Evolutionary conservation across 2,797 vertebrate species (phyloP).

Genomic region (Holocentrus rufus): DNA sequence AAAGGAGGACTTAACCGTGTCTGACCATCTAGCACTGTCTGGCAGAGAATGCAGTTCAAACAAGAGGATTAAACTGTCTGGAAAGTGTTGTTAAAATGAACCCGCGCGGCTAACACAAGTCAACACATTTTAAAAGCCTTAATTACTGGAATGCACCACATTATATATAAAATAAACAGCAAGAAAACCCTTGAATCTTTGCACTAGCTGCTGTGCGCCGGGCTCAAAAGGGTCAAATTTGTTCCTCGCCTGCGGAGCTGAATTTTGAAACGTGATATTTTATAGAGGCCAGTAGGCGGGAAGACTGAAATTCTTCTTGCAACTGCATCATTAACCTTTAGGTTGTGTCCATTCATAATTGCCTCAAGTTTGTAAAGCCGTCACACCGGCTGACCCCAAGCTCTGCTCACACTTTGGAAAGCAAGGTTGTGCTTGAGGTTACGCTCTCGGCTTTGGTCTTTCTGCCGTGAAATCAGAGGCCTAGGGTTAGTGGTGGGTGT

Average conservation of each 20-base stretch:
- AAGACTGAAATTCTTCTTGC: slow-evolving; percentile 4
- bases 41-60: slow-evolving; percentile 2
- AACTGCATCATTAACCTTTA: background rate
- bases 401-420: slow-evolving; percentile 12
- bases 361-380: background rate
- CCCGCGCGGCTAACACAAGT: slow-evolving; percentile 16
- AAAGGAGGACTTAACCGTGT: slow-evolving; percentile 37
- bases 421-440: slow-evolving; percentile 17
- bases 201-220: slow-evolving; percentile 5
- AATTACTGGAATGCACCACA: slow-evolving; percentile 18
- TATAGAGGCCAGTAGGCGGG: background rate
- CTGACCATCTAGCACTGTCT: slow-evolving; percentile 28
- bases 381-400: slow-evolving; percentile 2
- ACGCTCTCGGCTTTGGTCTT: slow-evolving; percentile 28
- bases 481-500: slow-evolving; percentile 14
- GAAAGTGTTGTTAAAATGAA: slow-evolving; percentile 31
- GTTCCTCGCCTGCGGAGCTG: background rate
- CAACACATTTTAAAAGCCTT: slow-evolving; percentile 36
- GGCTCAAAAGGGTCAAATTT: background rate
- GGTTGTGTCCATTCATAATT: slow-evolving; percentile 10
- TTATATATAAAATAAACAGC: slow-evolving; percentile 23
- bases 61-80: slow-evolving; percentile 19
- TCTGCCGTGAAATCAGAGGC: slow-evolving; percentile 14
- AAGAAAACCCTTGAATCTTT: background rate
- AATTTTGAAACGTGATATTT: slow-evolving; percentile 33